Conservation (phyloP, 2,113 vertebrate species). For the Carassius carassius region DNA sequence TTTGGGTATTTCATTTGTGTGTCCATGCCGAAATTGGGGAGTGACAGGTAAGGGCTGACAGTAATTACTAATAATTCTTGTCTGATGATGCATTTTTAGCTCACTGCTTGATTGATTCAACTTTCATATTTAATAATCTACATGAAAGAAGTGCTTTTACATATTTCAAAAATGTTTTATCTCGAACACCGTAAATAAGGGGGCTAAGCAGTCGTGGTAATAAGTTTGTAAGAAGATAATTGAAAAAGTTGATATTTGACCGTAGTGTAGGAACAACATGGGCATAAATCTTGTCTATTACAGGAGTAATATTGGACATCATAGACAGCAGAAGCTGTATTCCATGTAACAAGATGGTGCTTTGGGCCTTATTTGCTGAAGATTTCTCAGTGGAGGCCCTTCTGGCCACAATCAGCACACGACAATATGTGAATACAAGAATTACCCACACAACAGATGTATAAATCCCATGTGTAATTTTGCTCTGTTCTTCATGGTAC, state of each 20-base stretch:
- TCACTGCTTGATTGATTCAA: constrained; percentile 24
- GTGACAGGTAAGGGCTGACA: background rate
- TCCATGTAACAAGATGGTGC: constrained; percentile 69
- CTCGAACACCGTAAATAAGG: constrained; percentile 66
- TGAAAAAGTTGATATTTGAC: constrained; percentile 45
- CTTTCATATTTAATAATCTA: constrained; percentile 18
- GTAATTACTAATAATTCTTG: constrained; percentile 17
- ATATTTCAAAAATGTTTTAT: constrained; percentile 58
- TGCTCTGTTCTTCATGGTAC: background rate
- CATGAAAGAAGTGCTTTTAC: constrained; percentile 31
- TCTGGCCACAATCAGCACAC: constrained; percentile 57
- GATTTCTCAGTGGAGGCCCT: constrained; percentile 35
- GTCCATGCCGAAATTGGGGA: no score
- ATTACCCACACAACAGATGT: constrained; percentile 61
- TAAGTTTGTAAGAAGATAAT: constrained; percentile 58
- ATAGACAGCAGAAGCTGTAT: constrained; percentile 63
- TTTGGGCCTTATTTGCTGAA: constrained; percentile 62
- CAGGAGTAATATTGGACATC: constrained; percentile 57
- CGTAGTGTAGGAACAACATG: background rate
- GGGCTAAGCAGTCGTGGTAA: constrained; percentile 66
- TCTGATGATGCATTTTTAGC: background rate
- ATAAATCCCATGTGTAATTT: constrained; percentile 45
- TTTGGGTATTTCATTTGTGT: no score
- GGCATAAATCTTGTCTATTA: constrained; percentile 27
- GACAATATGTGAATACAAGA: constrained; percentile 64